These are phyloP conservation scores for Nothocercus nigrocapillus DNA, from an alignment of 2,113 vertebrate species.

Conservation along the genomic window DNA sequence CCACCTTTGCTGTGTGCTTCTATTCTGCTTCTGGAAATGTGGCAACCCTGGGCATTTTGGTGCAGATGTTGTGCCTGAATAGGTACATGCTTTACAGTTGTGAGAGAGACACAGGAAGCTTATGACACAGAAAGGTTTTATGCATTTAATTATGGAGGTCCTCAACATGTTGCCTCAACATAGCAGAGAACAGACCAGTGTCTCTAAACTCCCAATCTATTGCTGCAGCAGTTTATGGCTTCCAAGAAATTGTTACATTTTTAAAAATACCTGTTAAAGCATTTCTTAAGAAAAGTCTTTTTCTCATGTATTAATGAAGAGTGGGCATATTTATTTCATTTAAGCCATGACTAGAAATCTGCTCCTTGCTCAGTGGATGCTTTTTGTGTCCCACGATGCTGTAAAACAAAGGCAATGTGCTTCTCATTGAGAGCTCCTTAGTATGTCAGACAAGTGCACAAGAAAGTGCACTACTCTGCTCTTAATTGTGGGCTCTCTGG, in stretches of 20 bases:
- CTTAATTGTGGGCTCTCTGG: neutral
- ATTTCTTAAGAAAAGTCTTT: neutral
- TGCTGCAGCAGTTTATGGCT: neutral
- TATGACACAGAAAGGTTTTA: neutral
- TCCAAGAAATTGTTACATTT: neutral
- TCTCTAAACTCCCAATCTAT: neutral
- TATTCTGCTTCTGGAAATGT: neutral
- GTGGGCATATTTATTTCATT: neutral
- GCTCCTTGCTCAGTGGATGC: neutral
- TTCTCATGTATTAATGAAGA: neutral
- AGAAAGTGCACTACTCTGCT: neutral
- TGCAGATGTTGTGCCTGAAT: neutral
- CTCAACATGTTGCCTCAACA: neutral
- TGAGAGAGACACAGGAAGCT: neutral
- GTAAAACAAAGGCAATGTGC: neutral
- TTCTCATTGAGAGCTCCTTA: neutral
- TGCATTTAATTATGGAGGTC: neutral
- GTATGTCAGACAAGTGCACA: neutral
- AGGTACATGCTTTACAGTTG: neutral
- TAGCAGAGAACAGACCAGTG: neutral
- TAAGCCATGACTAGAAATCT: neutral
- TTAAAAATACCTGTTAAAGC: neutral
- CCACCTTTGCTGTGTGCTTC: neutral
- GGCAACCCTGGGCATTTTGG: neutral
- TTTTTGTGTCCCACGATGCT: neutral